Conservation (phyloP, 2,888 invertebrate species). For the Noctuana brunneofusca region DNA sequence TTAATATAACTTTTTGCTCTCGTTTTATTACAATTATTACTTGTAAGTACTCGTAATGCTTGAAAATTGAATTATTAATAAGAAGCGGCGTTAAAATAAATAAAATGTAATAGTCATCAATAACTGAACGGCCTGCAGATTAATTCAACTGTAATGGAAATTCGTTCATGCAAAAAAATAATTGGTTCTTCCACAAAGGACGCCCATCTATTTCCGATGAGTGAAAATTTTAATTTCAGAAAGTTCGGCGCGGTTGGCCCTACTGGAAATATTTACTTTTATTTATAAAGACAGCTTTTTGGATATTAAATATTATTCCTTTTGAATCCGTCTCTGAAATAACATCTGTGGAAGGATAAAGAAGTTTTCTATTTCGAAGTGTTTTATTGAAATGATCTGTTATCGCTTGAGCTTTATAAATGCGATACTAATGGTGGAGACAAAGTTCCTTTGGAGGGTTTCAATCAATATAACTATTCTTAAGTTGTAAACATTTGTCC, state of each 20-base stretch:
- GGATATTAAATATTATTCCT: conserved; percentile 22
- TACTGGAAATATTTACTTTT: conserved; percentile 39
- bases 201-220: conserved; percentile 60
- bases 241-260: conserved; percentile 25
- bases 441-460: no score
- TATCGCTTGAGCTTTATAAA: not conserved
- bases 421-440: no score
- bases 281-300: conserved; percentile 28
- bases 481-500: no score
- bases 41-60: not conserved
- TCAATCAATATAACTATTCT: no score
- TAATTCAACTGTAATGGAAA: conserved; percentile 69
- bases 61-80: conserved; percentile 23
- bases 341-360: not conserved
- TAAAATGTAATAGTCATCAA: conserved; percentile 39
- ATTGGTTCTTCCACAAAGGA: conserved; percentile 70
- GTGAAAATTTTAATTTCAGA: conserved; percentile 52
- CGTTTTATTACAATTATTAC: not conserved
- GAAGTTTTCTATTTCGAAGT: not conserved
- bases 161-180: conserved; percentile 74
- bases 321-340: conserved; percentile 14
- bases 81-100: conserved; percentile 39
- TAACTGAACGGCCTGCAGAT: conserved; percentile 58
- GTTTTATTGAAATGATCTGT: not conserved
- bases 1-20: not conserved